These are phyloP conservation scores for Beris chalybata DNA, from an alignment of 2,888 invertebrate genomes.

Conservation along the genomic window DNA sequence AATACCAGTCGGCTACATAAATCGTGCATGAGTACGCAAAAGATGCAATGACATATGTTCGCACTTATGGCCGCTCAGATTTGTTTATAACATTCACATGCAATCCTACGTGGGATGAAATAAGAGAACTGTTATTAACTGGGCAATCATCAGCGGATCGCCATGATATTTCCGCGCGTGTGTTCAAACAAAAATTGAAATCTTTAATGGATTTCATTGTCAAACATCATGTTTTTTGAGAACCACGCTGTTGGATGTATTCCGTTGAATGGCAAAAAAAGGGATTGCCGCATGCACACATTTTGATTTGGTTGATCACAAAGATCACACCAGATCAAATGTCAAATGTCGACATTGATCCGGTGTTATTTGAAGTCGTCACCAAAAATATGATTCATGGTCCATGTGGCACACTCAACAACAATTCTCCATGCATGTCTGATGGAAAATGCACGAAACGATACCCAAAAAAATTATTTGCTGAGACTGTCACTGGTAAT, in stretches of 20 bases:
- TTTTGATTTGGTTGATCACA: constrained; percentile 23
- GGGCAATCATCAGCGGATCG: neutral
- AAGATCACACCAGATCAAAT: neutral
- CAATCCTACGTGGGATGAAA: neutral
- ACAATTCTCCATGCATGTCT: no score
- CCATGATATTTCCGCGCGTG: constrained; percentile 17
- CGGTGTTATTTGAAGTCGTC: neutral
- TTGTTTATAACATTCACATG: constrained; percentile 15
- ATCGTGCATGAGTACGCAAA: constrained; percentile 10
- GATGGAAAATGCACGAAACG: no score
- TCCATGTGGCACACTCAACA: no score
- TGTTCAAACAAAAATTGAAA: constrained; percentile 22
- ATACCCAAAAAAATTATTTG: no score
- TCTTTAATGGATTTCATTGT: constrained; percentile 31
- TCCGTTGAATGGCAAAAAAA: constrained; percentile 45
- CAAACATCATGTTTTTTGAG: constrained; percentile 19
- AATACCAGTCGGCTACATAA: no score
- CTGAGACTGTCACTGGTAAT: constrained; percentile 17
- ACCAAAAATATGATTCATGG: no score
- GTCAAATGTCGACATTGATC: neutral
- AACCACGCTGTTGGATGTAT: constrained; percentile 17
- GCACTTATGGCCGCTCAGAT: constrained; percentile 11
- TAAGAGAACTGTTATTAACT: constrained; percentile 1
- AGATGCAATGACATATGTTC: constrained; percentile 12
- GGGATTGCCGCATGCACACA: constrained; percentile 47